Base-by-base conservation (phyloP, 2,888 invertebrate species). In the Leptinotarsa haldemani region DNA sequence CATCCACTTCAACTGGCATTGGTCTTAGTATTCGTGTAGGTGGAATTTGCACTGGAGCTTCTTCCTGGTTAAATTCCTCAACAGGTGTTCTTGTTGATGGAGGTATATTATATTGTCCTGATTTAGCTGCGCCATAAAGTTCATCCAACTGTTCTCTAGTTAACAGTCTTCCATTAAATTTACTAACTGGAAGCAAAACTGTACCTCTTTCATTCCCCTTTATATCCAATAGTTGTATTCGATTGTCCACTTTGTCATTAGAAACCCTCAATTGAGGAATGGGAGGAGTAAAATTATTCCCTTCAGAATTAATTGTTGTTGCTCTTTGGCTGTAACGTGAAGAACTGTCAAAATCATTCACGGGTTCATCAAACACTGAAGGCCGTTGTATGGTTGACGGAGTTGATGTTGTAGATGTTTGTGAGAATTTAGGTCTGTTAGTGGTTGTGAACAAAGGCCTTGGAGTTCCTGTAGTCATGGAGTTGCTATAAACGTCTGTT, bases 381-480 rank as follows among this genome's bases (percentile, higher is more conserved):
- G 84, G 83, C 75, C 84, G 79, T 4, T 81, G 81, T 5, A 82
- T 77, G 18, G 83, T 73, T 22, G 83, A 76, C 13, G 83, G 80
- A 15, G 81, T 67, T 20, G 85, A 80, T 18, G 84, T 89, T 71
- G 90, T 87, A 1, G 90, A 90, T 48, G 91, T 86, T 63, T 71
- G 48, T 22, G 76, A 61, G 46, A 70, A 53, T 81, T 91, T 88
- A 0, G 92, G 89, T 30, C 92, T 88, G 0, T 91, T 90, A 0
- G 91, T 91, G 0, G 93, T 93, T 0, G 93, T 93, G 80, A 93
- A 93, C 18, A 93, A 85, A 0, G 93, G 93, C 48, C 93, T 88
- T 5, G 92, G 90, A 40, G 92, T 90, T 72, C 90, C 91, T 20
- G 91, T 91, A 0, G 92, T 91, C 16, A 92, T 86, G 30, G 92